Conservation (phyloP, 53 echinoderm and acorn worm genomes). For the Arbacia lixula region DNA sequence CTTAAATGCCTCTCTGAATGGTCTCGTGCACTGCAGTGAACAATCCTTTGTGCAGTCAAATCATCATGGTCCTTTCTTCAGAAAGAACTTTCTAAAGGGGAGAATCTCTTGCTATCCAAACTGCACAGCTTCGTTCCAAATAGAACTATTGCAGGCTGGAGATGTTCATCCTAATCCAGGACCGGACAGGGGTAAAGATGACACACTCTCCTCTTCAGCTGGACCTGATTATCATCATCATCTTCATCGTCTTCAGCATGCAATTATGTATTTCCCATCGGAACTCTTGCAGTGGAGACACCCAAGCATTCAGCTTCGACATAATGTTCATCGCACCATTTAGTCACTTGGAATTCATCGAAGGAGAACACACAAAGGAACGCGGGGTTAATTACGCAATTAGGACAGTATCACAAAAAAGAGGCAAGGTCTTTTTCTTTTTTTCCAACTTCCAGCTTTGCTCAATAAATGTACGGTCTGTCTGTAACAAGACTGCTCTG, state of each 20-base stretch:
- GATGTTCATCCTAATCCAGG: conserved; percentile 23
- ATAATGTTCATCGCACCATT: not conserved
- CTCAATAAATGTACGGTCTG: too few relatives aligned
- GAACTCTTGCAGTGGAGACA: conserved; percentile 5
- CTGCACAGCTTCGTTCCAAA: not conserved
- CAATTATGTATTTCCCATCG: not conserved
- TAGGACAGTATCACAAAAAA: not conserved
- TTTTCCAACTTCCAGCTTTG: not conserved
- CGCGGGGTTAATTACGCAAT: not conserved
- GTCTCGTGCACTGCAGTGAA: not conserved
- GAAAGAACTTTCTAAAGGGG: conserved; percentile 10
- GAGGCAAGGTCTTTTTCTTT: not conserved
- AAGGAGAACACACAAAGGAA: conserved; percentile 1
- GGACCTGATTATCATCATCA: not conserved
- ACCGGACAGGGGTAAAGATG: not conserved
- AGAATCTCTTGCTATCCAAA: not conserved
- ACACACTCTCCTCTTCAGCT: not conserved
- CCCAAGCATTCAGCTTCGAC: not conserved
- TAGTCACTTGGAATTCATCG: not conserved
- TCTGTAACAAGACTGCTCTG: too few relatives aligned
- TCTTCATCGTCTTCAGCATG: not conserved
- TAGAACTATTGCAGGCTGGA: conserved; percentile 5
- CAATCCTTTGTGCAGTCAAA: not conserved
- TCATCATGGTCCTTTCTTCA: not conserved
- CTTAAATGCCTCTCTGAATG: not conserved